Evolutionary conservation across 1,140 invertebrate genomes (phyloP).

Genomic region (Brachionus calyciflorus): DNA sequence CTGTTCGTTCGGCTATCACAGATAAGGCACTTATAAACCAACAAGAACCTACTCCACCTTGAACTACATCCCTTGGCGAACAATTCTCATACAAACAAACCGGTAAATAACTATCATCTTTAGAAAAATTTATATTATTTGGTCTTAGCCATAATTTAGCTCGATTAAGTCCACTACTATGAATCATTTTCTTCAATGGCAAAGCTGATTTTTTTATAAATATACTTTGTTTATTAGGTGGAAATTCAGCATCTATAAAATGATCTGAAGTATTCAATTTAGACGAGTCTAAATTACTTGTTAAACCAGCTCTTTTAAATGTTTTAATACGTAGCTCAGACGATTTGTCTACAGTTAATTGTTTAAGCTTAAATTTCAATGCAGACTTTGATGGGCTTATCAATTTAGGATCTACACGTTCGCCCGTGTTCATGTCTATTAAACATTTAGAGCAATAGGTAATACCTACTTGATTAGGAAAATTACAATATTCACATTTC

Average conservation of each 20-base stretch:
- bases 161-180: background rate
- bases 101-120: slow-evolving; percentile 1
- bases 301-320: background rate
- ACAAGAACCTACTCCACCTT: slow-evolving; percentile 46
- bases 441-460: background rate
- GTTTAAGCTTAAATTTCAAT: background rate
- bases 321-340: background rate
- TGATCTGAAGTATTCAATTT: background rate
- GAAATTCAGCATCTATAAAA: slow-evolving; percentile 43
- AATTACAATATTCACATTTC: slow-evolving; percentile 31
- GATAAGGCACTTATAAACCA: slow-evolving; percentile 70
- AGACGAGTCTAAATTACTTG: no score
- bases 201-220: slow-evolving; percentile 14
- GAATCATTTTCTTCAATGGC: background rate
- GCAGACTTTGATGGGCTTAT: background rate
- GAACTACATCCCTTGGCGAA: slow-evolving; percentile 17
- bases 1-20: slow-evolving; percentile 87
- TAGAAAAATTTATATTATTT: background rate
- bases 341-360: slow-evolving; percentile 5
- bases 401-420: background rate
- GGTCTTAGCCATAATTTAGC: slow-evolving; percentile 35
- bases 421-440: slow-evolving; percentile 1
- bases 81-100: slow-evolving; percentile 27
- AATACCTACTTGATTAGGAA: background rate
- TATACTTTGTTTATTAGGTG: slow-evolving; percentile 25